These are phyloP conservation scores for Petromus typicus DNA, from an alignment of 2,113 vertebrate genomes.

Conservation along the genomic window DNA sequence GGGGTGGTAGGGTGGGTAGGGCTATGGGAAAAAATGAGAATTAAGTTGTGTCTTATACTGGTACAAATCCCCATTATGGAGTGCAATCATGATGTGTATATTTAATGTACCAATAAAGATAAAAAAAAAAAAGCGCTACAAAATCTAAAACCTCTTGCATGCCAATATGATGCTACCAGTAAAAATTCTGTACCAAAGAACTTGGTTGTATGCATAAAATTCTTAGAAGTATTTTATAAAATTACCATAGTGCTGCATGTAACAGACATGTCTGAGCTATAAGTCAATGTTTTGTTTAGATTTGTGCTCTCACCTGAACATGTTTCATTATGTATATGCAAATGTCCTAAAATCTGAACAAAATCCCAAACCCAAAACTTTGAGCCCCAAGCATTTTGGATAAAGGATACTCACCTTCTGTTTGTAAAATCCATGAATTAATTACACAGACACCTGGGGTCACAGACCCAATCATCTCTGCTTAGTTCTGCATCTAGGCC, in stretches of 20 bases:
- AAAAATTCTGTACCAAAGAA: neutral
- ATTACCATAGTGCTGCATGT: neutral
- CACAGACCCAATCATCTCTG: neutral
- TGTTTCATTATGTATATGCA: neutral
- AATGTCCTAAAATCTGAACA: neutral
- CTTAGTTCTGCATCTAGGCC: slow-evolving; percentile 27
- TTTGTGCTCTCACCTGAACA: neutral
- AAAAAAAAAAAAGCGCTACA: too few species aligned
- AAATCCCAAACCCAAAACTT: neutral
- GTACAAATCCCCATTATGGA: too few species aligned
- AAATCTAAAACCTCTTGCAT: neutral
- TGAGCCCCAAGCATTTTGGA: neutral
- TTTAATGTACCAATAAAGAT: too few species aligned
- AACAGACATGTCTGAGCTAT: neutral
- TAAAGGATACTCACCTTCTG: neutral
- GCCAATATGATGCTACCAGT: neutral
- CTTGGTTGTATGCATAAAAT: neutral
- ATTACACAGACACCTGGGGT: neutral
- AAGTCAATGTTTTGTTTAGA: slow-evolving; percentile 7
- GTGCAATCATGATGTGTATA: too few species aligned
- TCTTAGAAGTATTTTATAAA: neutral
- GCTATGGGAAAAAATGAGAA: too few species aligned
- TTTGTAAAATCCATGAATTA: neutral
- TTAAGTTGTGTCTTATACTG: too few species aligned
- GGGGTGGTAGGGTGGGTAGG: too few species aligned